These are phyloP conservation scores for Oxyruncus cristatus DNA, from an alignment of 2,113 vertebrate species.

Conservation along the genomic window DNA sequence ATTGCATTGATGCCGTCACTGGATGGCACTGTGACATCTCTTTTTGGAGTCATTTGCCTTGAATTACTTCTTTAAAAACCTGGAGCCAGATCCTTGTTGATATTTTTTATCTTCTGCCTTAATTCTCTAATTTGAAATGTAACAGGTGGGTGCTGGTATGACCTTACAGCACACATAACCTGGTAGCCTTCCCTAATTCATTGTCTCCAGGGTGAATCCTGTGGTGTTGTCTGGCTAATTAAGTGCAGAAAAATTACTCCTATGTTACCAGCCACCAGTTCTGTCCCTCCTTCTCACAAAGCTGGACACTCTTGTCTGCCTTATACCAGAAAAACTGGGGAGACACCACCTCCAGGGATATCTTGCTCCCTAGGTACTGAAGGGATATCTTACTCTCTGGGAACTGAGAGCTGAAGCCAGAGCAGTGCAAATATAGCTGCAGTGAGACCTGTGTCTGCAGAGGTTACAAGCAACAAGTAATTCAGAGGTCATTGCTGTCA, in stretches of 20 bases:
- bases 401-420: neutral
- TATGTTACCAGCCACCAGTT: neutral
- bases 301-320: neutral
- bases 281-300: neutral
- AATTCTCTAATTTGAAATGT: neutral
- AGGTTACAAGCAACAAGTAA: neutral
- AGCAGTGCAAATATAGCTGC: neutral
- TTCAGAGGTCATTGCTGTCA: neutral
- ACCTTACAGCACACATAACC: neutral
- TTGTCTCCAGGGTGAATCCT: neutral
- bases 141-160: neutral
- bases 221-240: neutral
- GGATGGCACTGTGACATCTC: conserved; percentile 56
- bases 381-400: neutral
- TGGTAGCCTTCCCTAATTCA: neutral
- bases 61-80: neutral
- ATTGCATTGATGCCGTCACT: neutral
- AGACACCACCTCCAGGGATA: neutral
- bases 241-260: neutral
- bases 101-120: neutral
- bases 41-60: neutral
- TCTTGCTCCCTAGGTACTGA: neutral
- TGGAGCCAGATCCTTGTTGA: neutral
- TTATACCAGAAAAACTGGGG: neutral
- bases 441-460: neutral